A percentile compares a stretch with the other conserved stretches of the same genome.
phyloP scores from a whole-genome alignment of 2,888 invertebrate species.

The Caenorhabditis sp. region DNA sequence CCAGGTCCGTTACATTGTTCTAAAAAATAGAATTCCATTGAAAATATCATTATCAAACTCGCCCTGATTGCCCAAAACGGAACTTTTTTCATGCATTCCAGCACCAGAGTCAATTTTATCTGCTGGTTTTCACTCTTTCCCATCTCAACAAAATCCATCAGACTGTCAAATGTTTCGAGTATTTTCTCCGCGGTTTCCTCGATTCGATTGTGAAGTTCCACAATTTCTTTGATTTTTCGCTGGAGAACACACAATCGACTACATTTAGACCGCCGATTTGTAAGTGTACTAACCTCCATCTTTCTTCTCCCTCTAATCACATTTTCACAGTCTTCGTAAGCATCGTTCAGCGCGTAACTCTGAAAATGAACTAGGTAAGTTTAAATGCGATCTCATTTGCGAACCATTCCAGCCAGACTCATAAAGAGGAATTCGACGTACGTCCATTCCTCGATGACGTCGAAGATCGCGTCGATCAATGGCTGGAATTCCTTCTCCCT shows the following conservation, averaged over 20 bases:
- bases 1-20: no score
- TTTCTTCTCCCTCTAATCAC: background rate
- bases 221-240: background rate
- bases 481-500: conserved; percentile 1
- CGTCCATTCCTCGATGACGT: conserved; percentile 13
- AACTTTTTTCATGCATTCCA: background rate
- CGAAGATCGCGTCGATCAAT: conserved; percentile 21
- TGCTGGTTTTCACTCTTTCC: background rate
- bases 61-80: background rate
- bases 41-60: no score
- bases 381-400: no score
- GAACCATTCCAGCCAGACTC: conserved; percentile 17
- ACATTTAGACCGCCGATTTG: no score
- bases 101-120: background rate
- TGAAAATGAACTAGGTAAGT: no score
- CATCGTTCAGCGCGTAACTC: conserved; percentile 5
- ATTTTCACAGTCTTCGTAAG: background rate
- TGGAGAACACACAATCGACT: no score
- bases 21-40: no score
- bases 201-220: background rate
- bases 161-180: background rate
- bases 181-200: background rate
- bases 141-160: background rate
- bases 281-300: background rate
- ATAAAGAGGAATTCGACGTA: conserved; percentile 11